Evolutionary conservation across 2,113 vertebrate species (phyloP).

Genomic region (Ascaphus truei): DNA sequence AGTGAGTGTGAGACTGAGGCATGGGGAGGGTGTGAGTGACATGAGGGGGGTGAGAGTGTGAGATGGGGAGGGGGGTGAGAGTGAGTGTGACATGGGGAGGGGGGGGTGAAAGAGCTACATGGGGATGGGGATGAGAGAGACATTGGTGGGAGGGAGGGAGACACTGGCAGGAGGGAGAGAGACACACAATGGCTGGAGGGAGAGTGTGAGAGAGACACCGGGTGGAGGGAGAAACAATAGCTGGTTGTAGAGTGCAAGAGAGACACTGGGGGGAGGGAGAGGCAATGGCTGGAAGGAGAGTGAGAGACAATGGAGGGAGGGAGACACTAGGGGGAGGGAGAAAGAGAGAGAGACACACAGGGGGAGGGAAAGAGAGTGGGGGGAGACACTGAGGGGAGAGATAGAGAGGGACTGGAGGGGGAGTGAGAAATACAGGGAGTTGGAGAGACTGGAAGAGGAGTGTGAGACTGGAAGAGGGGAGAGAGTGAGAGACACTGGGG

Average conservation of each 20-base stretch:
- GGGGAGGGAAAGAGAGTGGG: neutral
- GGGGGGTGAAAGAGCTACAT: no score
- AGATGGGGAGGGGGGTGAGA: no score
- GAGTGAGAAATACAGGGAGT: neutral
- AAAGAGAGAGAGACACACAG: neutral
- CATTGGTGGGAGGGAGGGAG: no score
- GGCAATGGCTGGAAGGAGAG: neutral
- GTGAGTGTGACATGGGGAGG: no score
- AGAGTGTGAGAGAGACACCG: no score
- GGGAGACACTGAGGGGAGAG: neutral
- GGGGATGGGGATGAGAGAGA: no score
- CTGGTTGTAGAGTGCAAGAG: neutral
- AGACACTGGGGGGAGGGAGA: no score
- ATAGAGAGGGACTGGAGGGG: neutral
- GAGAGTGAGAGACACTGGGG: neutral
- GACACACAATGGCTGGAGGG: no score
- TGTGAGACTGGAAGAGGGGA: neutral
- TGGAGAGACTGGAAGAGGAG: neutral
- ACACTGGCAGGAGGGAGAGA: no score
- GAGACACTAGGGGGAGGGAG: neutral
- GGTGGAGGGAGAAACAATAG: neutral
- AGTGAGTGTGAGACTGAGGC: no score
- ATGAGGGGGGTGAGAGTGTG: no score
- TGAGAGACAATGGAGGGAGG: neutral
- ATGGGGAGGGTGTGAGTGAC: no score